Conservation (phyloP, 1,140 invertebrate species). For the Drosophila guanche region DNA sequence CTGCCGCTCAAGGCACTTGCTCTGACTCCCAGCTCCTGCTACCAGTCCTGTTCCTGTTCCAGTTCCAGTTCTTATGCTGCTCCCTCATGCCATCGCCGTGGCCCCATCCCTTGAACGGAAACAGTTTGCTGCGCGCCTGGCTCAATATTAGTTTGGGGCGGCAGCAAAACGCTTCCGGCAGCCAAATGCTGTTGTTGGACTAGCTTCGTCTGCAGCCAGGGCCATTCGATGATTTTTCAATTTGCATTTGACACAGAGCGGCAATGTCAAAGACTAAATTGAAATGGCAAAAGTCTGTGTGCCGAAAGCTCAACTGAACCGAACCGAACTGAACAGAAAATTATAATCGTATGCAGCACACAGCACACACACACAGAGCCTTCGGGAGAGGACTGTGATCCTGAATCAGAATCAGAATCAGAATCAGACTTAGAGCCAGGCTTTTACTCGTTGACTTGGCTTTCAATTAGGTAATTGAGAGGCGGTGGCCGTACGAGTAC, state of each 20-base stretch:
- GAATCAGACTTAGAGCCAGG: constrained; percentile 4
- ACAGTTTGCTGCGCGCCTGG: constrained; percentile 56
- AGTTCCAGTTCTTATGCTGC: not conserved
- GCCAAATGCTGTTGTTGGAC: constrained; percentile 61
- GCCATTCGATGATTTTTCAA: constrained; percentile 75
- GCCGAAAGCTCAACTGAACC: too few relatives aligned
- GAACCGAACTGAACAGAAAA: constrained; percentile 19
- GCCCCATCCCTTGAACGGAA: constrained; percentile 47
- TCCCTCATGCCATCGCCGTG: not conserved
- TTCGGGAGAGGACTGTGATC: constrained; percentile 9
- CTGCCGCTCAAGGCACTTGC: constrained; percentile 46
- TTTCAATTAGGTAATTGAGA: constrained; percentile 79
- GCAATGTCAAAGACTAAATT: constrained; percentile 77
- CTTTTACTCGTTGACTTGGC: constrained; percentile 49
- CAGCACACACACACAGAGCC: constrained; percentile 19
- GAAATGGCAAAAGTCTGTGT: constrained; percentile 64
- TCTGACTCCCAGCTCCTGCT: constrained; percentile 6
- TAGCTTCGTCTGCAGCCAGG: constrained; percentile 43
- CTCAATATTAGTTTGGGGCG: constrained; percentile 77
- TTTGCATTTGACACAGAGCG: constrained; percentile 75
- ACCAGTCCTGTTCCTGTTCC: not conserved
- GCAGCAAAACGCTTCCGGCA: constrained; percentile 77
- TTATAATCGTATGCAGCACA: constrained; percentile 70
- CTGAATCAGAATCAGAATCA: constrained; percentile 27
- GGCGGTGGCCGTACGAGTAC: constrained; percentile 25